These are phyloP conservation scores for Cephus pygmeus DNA, from an alignment of 2,888 invertebrate genomes.

Conservation along the genomic window DNA sequence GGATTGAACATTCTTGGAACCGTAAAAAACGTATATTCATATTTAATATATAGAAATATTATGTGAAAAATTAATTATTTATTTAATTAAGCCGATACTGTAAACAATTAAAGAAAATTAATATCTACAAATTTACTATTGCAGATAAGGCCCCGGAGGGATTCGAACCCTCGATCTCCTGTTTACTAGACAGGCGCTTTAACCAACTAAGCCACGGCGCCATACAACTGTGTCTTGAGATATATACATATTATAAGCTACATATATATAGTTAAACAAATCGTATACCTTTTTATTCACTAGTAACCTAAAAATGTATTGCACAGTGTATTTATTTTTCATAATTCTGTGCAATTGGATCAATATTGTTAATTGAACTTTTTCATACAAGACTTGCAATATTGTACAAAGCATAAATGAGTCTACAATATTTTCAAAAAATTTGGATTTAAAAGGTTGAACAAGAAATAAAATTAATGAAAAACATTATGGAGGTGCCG, in stretches of 20 bases:
- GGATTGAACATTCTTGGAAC: neutral
- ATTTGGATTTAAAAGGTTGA: too few relatives aligned
- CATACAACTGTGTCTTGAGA: conserved; percentile 39
- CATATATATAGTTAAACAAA: neutral
- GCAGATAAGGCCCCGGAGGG: conserved; percentile 70
- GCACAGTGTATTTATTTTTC: too few relatives aligned
- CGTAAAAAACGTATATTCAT: neutral
- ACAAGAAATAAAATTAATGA: too few relatives aligned
- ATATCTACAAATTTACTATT: neutral
- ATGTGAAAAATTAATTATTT: neutral
- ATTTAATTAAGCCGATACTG: neutral
- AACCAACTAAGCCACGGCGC: conserved; percentile 86
- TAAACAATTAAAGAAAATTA: neutral
- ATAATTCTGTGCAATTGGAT: too few relatives aligned
- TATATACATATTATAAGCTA: rapidly evolving
- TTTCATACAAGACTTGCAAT: too few relatives aligned
- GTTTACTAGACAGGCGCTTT: conserved; percentile 79
- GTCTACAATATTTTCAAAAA: too few relatives aligned
- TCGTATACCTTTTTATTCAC: too few relatives aligned
- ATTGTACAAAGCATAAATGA: too few relatives aligned
- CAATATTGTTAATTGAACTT: too few relatives aligned
- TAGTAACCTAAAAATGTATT: too few relatives aligned
- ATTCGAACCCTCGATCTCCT: conserved; percentile 78
- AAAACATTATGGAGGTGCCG: conserved; percentile 26
- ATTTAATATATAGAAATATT: neutral